Evolutionary conservation across 2,888 invertebrate species (phyloP).

Genomic region (Dascillus cervinus): DNA sequence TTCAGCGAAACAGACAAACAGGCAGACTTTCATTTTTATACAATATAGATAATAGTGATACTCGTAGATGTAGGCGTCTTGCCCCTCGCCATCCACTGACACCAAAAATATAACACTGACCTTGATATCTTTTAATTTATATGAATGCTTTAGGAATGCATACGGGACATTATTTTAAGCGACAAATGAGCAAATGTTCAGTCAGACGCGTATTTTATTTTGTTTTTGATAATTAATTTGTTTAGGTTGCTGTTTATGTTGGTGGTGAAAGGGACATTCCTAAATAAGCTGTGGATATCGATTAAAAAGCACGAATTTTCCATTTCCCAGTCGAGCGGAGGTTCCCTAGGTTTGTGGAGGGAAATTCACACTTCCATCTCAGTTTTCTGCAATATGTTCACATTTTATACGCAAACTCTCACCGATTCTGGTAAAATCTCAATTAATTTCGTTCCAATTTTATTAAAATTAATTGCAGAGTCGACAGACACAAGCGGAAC

Average conservation of each 20-base stretch:
- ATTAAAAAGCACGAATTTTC: conserved; percentile 27
- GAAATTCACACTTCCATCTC: conserved; percentile 35
- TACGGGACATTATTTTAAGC: too few species aligned
- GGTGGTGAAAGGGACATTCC: conserved; percentile 35
- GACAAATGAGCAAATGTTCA: too few species aligned
- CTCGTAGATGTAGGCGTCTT: too few species aligned
- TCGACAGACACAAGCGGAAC: conserved; percentile 40
- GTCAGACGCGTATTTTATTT: too few species aligned
- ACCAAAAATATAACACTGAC: too few species aligned
- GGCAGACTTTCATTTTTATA: too few species aligned
- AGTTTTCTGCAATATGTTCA: conserved; percentile 42
- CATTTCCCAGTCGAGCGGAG: conserved; percentile 29
- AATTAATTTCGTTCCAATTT: conserved; percentile 2
- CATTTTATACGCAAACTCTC: conserved; percentile 40
- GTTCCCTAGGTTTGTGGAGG: conserved; percentile 33
- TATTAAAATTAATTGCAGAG: conserved; percentile 22
- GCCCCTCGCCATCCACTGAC: too few species aligned
- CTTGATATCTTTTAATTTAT: too few species aligned
- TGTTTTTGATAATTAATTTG: conserved; percentile 6
- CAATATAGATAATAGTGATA: too few species aligned
- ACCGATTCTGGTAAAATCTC: conserved; percentile 35
- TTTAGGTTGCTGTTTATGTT: conserved; percentile 36
- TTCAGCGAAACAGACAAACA: too few species aligned
- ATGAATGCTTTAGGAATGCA: too few species aligned
- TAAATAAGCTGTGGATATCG: conserved; percentile 36